Evolutionary conservation across 2,113 vertebrate genomes (phyloP), one percentile per base, ranked within the genome.

Genomic region (Misgurnus mizolepis): DNA sequence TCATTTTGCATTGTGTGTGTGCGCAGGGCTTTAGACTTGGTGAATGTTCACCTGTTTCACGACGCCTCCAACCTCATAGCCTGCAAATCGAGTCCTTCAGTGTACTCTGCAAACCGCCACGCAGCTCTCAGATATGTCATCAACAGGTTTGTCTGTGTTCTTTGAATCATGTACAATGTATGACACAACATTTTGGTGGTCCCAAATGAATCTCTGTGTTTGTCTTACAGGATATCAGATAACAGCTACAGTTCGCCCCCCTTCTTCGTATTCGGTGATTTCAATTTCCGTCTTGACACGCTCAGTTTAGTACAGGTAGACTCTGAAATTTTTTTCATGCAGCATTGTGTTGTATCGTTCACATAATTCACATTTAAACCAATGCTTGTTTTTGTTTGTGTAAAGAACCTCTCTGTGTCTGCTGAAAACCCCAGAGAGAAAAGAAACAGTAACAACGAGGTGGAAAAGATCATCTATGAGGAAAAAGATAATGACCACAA

Each of bases 1-100:
- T 34, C 1, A 2, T 62, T 39, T 8, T 72, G 61, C 1, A 34
- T 55, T 81, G 18, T 82, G n/a, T 22, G 15, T 80, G 53, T 74
- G 64, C 22, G 18, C 89, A 94, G 94, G 87, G 91, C 86, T 45
- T 84, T 94, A 45, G 94, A 95, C 83, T 87, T 95, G 83, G 93
- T 95, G 80, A 95, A 95, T 39, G 87, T 95, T 78, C 94, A 95
- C 81, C 91, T 95, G 67, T 95, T 95, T 86, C 94, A 95, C 5
- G 94, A 95, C 86, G 93, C 94, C 83, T 95, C 94, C 69, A 95
- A 95, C 88, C 91, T 95, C 84, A 88, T 93, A 67, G 93, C 94
- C 85, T 93, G 91, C 86, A 91, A 92, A 73, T 86, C 89, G 80
- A 94, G 92, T 60, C 93, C 94, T 6, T 95, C 94, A 3, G 85